Base-by-base conservation (phyloP, 2,797 vertebrate species). In the Urosaurus nigricauda region DNA sequence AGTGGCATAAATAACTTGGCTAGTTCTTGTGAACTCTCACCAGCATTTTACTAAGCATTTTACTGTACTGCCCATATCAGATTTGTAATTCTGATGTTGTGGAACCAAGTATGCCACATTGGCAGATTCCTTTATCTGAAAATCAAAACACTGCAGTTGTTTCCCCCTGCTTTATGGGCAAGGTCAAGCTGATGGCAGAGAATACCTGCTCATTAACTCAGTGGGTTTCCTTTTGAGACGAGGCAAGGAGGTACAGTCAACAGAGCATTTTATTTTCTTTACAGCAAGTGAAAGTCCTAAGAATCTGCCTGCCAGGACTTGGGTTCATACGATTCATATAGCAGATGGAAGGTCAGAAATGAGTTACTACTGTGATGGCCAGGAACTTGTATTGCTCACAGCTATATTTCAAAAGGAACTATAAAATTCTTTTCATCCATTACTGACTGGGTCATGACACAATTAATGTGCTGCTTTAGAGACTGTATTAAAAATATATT, bases 171-270 rank as follows among this genome's bases (percentile, higher is more conserved):
- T 88, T 78, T 88, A 43, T 88, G 32, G 58, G 83, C 75, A 60
- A 60, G 6, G 2, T 77, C 87, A 87, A 83, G 53, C 32, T 89
- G 77, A 5, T 60, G 47, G 71, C 29, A 68, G 79, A 51, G 83
- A 88, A 89, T 68, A 88, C 68, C 40, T 88, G 60, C 85, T 92
- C n/a, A 74, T 91, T 43, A 88, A 73, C 91, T 79, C 73, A 80
- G 71, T 60, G 56, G 56, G 2, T 65, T 92, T 60, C n/a, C 43
- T 14, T 82, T 77, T n/a, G 63, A 68, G 3, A n/a, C 35, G 32
- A 47, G 68, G 0, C 43, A 65, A 47, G 58, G 2, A 74, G 47
- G 70, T 37, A 58, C 0, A 0, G 56, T 32, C 43, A 11, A 29
- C 5, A 17, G 29, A 86, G 80, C 79, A 75, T 80, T 63, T 47